Evolutionary conservation across 1,140 invertebrate genomes (phyloP), one percentile per base, ranked within the genome.

Genomic region (Papilio aristodemus): DNA sequence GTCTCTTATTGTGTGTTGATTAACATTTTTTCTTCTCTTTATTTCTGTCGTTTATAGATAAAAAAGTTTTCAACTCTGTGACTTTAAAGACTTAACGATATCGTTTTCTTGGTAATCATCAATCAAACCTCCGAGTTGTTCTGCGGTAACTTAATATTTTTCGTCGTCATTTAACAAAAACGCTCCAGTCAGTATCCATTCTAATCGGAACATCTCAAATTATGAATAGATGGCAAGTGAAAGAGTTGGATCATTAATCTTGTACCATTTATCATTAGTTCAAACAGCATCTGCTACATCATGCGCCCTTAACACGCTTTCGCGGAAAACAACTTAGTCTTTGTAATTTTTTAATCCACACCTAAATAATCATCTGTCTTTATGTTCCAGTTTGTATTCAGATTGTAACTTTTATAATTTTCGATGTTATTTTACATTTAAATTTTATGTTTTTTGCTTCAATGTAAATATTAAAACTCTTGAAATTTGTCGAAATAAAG

Each of bases 211-310:
- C 77, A 79, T 77, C 70, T 69, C 25, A 32, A 68, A 75, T 68
- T 71, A 77, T 77, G 76, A 79, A 77, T 41, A 73, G 67, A 32
- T 32, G 27, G 2, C 59, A 39, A 27, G 17, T 62, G 69, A 69
- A 77, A 77, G 75, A 77, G 73, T 74, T 80, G 68, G 36, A 66
- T 78, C 78, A 75, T 80, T 78, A 80, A 80, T 80, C 76, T 75
- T 66, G 57, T 22, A 59, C 64, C 68, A 71, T 74, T 79, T 74
- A 76, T 76, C 71, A 76, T 66, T 72, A 67, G 58, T 69, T 54
- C 70, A 68, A 70, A 72, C 57, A 46, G 72, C 71, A 67, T 69
- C 50, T 69, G 76, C 73, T 72, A 69, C 59, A 71, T 71, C 70
- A 60, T 67, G 25, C 36, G 38, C 27, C 13, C 7, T 22, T 17